Base-by-base conservation (phyloP, 92 coral and sea anemone species). In the Paragorgia papillata region DNA sequence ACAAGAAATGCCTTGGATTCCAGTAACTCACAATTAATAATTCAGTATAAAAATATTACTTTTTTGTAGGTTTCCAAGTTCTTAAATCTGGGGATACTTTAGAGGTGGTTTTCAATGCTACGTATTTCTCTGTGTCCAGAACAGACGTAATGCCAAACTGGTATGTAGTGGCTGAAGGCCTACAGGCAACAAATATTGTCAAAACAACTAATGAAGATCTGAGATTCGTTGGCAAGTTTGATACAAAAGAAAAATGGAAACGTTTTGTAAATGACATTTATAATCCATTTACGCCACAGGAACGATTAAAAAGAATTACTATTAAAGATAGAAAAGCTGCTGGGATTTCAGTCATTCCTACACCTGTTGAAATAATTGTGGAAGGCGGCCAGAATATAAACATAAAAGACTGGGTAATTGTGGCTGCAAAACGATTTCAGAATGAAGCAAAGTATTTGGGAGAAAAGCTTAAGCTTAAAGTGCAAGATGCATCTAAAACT, bases 121-220 rank as follows among this genome's bases (percentile, higher is more conserved):
- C 33, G 33, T 40, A 87, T 69, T 88, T 85, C 86, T 84, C 80
- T 30, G 92, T 88, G 14, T 87, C 96, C 10, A 83, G 89, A 12
- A 90, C 90, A 9, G 96, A 90, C 68, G 82, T 88, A 55, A 90
- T 90, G 96, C 91, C 96, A 7, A 90, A 82, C 31, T 90, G 91
- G 91, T 90, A 79, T 41, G 62, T 90, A 30, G 49, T 90, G 27
- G 80, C 89, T 0, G 65, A 77, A 3, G 96, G 91, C 0, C 22
- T 69, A 22, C 56, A 41, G 44, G 79, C 96, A 3, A 77, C 50
- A 20, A 74, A 76, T 14, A 62, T 90, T 39, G 71, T 40, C 13
- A 90, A 69, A 39, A 90, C 96, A 1, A 60, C 51, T 17, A 80
- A 86, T 27, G 91, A 90, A 69, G 69, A 69, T 28, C 67, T 90